phyloP scores from a whole-genome alignment of 2,888 invertebrate genomes.

The Anoplius nigerrimus region DNA sequence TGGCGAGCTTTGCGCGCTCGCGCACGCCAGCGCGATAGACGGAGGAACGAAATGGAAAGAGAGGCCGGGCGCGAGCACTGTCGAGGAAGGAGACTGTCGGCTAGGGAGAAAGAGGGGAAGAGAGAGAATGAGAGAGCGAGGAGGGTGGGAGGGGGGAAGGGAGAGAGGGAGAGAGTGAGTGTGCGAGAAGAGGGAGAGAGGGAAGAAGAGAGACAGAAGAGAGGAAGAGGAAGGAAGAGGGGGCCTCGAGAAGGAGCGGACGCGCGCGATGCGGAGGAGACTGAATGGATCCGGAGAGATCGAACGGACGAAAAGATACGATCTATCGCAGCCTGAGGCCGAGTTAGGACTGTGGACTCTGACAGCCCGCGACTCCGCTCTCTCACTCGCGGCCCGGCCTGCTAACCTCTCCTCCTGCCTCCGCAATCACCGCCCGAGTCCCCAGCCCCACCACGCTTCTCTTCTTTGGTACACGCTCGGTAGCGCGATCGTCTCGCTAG shows the following conservation, averaged over 20 bases:
- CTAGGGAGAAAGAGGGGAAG: background rate
- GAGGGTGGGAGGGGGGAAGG: background rate
- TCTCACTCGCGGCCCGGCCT: conserved; percentile 46
- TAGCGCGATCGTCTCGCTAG: conserved; percentile 7
- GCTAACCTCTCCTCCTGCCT: conserved; percentile 33
- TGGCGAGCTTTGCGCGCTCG: conserved; percentile 3
- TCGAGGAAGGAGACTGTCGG: too few species aligned
- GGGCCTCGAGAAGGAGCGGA: conserved; percentile 13
- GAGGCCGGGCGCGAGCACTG: background rate
- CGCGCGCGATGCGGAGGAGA: conserved; percentile 16
- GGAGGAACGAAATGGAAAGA: background rate
- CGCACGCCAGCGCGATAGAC: conserved; percentile 2
- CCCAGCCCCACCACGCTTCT: conserved; percentile 1
- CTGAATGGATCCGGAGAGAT: conserved; percentile 43
- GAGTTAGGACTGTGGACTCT: conserved; percentile 72
- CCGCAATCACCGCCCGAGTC: conserved; percentile 32
- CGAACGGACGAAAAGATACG: conserved; percentile 62
- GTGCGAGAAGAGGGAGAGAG: background rate
- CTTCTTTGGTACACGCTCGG: conserved; percentile 1
- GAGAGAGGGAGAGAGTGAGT: background rate
- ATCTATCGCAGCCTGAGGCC: conserved; percentile 73
- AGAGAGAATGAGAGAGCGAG: background rate
- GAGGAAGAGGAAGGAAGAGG: background rate
- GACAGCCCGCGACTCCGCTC: conserved; percentile 51
- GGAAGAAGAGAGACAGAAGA: background rate